Conservation (phyloP, 2,888 invertebrate genomes). For the Liopterus haemorrhoidalis region DNA sequence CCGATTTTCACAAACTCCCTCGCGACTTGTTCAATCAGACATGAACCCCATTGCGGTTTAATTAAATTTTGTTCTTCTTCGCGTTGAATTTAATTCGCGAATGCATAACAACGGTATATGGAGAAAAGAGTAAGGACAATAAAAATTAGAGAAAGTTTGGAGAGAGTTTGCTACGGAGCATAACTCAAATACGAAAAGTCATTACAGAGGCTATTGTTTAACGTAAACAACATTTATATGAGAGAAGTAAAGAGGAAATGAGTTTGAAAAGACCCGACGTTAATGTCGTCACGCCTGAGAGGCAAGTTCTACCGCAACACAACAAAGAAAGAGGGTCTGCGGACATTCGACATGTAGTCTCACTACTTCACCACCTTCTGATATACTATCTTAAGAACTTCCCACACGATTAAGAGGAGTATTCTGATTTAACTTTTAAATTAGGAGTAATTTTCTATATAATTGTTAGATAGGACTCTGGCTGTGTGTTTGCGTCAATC, state of each 20-base stretch:
- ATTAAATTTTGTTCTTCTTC: conserved; percentile 16
- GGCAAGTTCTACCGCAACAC: neutral
- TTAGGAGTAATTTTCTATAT: too few species aligned
- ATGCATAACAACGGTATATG: conserved; percentile 15
- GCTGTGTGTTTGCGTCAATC: too few species aligned
- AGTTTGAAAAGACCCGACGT: conserved; percentile 21
- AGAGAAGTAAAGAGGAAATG: conserved; percentile 21
- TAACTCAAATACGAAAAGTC: conserved; percentile 25
- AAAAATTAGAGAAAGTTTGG: conserved; percentile 22
- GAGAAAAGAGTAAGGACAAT: conserved; percentile 16
- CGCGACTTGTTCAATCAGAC: too few species aligned
- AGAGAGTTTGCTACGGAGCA: conserved; percentile 8
- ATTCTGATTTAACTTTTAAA: too few species aligned
- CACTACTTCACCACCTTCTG: neutral
- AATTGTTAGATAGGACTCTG: too few species aligned
- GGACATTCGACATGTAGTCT: neutral
- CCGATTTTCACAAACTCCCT: too few species aligned
- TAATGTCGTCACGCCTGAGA: too few species aligned
- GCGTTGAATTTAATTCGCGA: conserved; percentile 20
- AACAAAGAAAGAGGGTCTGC: neutral
- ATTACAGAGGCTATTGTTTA: conserved; percentile 22
- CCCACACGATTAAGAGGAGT: too few species aligned
- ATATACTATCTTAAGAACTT: neutral
- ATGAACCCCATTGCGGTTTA: conserved; percentile 19
- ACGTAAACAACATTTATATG: conserved; percentile 24